phyloP scores from a whole-genome alignment of 2,888 invertebrate genomes.

The Dascillus cervinus region DNA sequence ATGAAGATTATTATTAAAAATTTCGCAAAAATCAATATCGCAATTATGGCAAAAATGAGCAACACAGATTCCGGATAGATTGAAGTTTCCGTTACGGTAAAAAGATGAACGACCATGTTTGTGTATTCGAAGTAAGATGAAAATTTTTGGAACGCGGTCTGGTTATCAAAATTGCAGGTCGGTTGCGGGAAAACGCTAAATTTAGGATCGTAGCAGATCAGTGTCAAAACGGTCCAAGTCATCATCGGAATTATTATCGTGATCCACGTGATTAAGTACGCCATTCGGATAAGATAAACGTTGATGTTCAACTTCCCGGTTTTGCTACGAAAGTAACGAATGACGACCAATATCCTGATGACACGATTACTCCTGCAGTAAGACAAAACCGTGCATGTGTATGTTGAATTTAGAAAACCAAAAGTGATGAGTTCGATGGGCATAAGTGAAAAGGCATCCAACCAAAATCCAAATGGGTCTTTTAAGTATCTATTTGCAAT shows the following conservation, averaged over 20 bases:
- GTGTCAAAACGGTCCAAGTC: constrained; percentile 6
- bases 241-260: constrained; percentile 6
- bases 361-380: constrained; percentile 18
- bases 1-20: constrained; percentile 11
- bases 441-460: constrained; percentile 13
- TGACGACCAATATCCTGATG: constrained; percentile 15
- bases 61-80: constrained; percentile 1
- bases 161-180: constrained; percentile 3
- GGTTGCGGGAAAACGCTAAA: constrained; percentile 2
- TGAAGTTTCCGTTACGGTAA: background rate
- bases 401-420: constrained; percentile 1
- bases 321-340: constrained; percentile 9
- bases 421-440: constrained; percentile 19
- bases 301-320: constrained; percentile 20
- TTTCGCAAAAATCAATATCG: constrained; percentile 6
- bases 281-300: constrained; percentile 12
- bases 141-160: background rate
- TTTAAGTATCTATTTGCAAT: constrained; percentile 16
- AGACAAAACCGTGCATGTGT: constrained; percentile 12
- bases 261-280: constrained; percentile 9
- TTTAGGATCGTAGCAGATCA: constrained; percentile 4
- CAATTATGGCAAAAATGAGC: constrained; percentile 3
- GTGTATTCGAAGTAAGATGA: background rate
- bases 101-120: background rate
- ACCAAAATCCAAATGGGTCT: constrained; percentile 15